Evolutionary conservation across 2,113 vertebrate genomes (phyloP).

Genomic region (Oryzias melastigma): DNA sequence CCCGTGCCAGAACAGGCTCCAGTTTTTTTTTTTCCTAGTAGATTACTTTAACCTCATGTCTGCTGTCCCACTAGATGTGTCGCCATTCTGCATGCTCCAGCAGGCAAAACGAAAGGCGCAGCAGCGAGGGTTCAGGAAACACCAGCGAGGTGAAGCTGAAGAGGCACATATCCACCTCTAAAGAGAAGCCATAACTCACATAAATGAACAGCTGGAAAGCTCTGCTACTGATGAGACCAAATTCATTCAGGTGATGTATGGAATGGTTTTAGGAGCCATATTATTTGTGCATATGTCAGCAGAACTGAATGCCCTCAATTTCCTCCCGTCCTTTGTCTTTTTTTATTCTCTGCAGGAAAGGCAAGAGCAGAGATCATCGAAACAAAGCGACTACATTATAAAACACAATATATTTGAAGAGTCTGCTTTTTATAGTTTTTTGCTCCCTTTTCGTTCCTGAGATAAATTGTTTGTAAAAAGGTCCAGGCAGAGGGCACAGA

Average conservation of each 20-base stretch:
- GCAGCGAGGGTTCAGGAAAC: conserved; percentile 19
- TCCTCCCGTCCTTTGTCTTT: conserved; percentile 28
- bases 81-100: conserved; percentile 48
- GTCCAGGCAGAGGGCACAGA: background rate
- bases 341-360: conserved; percentile 10
- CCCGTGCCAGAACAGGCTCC: conserved; percentile 52
- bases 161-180: conserved; percentile 24
- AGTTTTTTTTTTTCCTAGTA: conserved; percentile 35
- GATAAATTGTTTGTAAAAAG: background rate
- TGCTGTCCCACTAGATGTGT: conserved; percentile 57
- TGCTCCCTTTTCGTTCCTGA: background rate
- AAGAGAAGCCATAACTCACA: conserved; percentile 52
- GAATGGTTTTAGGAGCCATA: conserved; percentile 10
- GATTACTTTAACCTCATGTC: conserved; percentile 56
- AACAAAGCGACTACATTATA: background rate
- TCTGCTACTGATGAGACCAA: conserved; percentile 50
- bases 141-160: conserved; percentile 42
- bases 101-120: conserved; percentile 39
- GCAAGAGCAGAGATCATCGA: conserved; percentile 16
- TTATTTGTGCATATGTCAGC: conserved; percentile 58
- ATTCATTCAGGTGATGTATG: conserved; percentile 62
- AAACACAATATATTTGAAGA: background rate
- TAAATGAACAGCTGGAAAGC: conserved; percentile 53
- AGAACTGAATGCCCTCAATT: conserved; percentile 35
- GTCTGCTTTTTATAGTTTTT: background rate